Percentiles rank a stretch among this genome's conserved stretches.
phyloP scores from a whole-genome alignment of 1,140 invertebrate species.

The Drosophila repletoides region DNA sequence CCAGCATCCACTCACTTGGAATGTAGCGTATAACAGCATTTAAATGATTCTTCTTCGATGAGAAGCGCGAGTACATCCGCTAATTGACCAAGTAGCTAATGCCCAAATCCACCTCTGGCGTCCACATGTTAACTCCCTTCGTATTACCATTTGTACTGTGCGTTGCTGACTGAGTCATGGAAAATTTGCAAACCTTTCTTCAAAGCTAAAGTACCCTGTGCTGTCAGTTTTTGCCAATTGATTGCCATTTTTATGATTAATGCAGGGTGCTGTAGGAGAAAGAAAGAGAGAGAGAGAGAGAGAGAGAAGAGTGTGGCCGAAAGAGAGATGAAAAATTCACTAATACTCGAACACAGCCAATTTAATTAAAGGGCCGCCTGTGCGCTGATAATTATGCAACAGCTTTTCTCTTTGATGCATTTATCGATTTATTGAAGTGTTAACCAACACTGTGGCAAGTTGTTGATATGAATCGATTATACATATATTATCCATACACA shows the following conservation, averaged over 20 bases:
- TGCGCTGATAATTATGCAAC: slow-evolving; percentile 68
- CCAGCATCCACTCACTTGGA: slow-evolving; percentile 64
- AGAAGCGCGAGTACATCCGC: neutral
- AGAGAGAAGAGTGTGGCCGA: neutral
- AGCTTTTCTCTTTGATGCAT: slow-evolving; percentile 75
- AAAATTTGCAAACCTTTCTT: neutral
- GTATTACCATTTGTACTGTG: too few species aligned
- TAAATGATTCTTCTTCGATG: slow-evolving; percentile 15
- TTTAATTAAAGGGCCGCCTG: slow-evolving; percentile 67
- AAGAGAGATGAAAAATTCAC: too few species aligned
- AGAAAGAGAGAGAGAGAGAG: neutral
- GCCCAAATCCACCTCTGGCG: too few species aligned
- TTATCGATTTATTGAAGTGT: slow-evolving; percentile 79
- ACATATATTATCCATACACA: slow-evolving; percentile 33
- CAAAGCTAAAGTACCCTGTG: slow-evolving; percentile 4
- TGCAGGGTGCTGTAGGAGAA: slow-evolving; percentile 5
- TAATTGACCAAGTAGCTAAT: too few species aligned
- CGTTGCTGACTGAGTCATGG: too few species aligned
- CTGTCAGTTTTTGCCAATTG: slow-evolving; percentile 57
- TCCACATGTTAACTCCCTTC: too few species aligned
- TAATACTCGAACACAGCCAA: slow-evolving; percentile 42
- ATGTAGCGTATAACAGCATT: slow-evolving; percentile 38
- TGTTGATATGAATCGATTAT: slow-evolving; percentile 60
- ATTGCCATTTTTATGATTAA: slow-evolving; percentile 75
- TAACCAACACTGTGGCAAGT: slow-evolving; percentile 71